Conservation (phyloP, 2,113 vertebrate genomes). For the Sinocyclocheilus grahami region DNA sequence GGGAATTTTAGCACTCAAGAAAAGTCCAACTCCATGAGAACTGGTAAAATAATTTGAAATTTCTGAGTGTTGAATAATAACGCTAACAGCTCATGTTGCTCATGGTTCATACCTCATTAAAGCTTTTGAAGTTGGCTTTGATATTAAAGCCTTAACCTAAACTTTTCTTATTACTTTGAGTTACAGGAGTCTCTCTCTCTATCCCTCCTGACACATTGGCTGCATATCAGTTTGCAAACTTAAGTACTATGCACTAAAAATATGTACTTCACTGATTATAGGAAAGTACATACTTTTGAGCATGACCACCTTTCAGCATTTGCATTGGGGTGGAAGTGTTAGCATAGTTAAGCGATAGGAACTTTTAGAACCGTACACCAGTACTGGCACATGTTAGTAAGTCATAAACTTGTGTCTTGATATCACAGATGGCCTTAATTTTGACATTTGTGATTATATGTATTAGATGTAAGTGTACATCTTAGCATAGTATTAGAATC, state of each 20-base stretch:
- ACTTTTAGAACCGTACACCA: neutral
- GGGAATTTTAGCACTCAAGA: neutral
- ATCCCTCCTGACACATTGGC: neutral
- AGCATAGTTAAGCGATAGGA: neutral
- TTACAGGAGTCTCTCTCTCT: neutral
- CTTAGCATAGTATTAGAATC: neutral
- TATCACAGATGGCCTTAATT: neutral
- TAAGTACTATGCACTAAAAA: neutral
- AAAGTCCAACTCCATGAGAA: conserved; percentile 16
- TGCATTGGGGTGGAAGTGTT: neutral
- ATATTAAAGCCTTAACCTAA: neutral
- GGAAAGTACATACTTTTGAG: neutral
- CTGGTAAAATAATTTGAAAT: neutral
- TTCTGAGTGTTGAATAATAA: neutral
- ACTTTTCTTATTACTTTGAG: neutral
- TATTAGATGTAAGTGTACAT: neutral
- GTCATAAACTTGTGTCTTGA: neutral
- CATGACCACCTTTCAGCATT: neutral
- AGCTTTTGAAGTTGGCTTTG: conserved; percentile 37
- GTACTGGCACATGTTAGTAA: neutral
- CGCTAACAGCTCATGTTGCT: neutral
- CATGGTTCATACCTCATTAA: conserved; percentile 5
- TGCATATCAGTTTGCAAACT: neutral
- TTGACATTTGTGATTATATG: neutral
- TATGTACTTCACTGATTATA: neutral